Conservation (phyloP, 1,140 invertebrate species). For the Cydia fagiglandana region DNA sequence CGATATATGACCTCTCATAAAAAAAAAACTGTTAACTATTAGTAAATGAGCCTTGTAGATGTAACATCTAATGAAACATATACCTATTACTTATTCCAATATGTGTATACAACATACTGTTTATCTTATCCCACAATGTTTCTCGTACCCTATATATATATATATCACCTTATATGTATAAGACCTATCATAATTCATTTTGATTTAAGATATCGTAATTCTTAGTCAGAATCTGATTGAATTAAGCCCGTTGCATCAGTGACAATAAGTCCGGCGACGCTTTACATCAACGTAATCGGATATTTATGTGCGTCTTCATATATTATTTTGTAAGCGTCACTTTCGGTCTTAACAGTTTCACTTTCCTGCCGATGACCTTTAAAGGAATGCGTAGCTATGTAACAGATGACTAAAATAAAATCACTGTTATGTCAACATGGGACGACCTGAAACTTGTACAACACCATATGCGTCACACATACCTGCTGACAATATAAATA, state of each 20-base stretch:
- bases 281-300: constrained; percentile 45
- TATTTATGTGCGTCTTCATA: constrained; percentile 53
- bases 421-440: constrained; percentile 36
- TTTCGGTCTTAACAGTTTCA: constrained; percentile 69
- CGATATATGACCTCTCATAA: too few relatives aligned
- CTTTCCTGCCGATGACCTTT: constrained; percentile 72
- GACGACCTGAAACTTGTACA: too few relatives aligned
- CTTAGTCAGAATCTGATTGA: constrained; percentile 38
- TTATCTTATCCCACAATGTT: too few relatives aligned
- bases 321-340: constrained; percentile 53
- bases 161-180: not conserved
- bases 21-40: too few relatives aligned
- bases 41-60: too few relatives aligned
- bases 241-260: constrained; percentile 55
- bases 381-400: constrained; percentile 60
- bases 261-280: constrained; percentile 46
- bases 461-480: too few relatives aligned
- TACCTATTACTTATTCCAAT: too few relatives aligned
- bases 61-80: too few relatives aligned
- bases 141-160: too few relatives aligned
- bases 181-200: constrained; percentile 30
- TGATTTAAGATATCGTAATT: constrained; percentile 46
- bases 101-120: too few relatives aligned
- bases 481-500: too few relatives aligned
- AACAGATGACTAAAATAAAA: constrained; percentile 65